Evolutionary conservation across 2,113 vertebrate species (phyloP), one percentile per base, ranked within the genome.

Genomic region (Silurus asotus): DNA sequence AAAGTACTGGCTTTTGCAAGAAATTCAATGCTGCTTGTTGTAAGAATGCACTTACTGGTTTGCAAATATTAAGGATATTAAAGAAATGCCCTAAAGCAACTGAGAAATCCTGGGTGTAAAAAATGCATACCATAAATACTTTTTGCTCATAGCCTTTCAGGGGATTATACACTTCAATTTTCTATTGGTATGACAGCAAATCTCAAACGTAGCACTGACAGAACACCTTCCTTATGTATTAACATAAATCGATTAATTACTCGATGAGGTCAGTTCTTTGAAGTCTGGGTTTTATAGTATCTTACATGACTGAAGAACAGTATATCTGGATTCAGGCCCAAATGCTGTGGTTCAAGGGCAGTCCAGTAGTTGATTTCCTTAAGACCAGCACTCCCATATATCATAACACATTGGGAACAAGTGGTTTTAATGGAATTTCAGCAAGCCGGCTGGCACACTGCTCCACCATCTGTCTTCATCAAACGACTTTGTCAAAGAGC

Each of bases 401-500:
- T 88, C 87, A 90, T 86, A 88, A 87, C 83, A 80, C 83, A 83
- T 84, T 81, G 48, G 49, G 62, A 84, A 89, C 77, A 88, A 88
- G 83, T n/a, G 76, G 80, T 77, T 90, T 90, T 90, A 88, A 90
- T 88, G 86, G 75, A 77, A 87, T 88, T 88, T 90, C 75, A 69
- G 84, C 61, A 83, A 72, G 81, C 62, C 56, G 84, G 80, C 86
- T 84, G 80, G 86, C 81, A 87, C 64, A 61, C 67, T 45, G 59
- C 87, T 87, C 81, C 83, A 87, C 87, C 89, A 90, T 90, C 89
- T 90, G 89, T 90, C 89, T 89, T 90, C 88, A 90, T 90, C 88
- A 90, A 87, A 87, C 83, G 84, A 90, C 89, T 89, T 90, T 89
- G 89, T 90, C 88, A 90, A 83, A 84, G 80, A 86, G 86, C 84